Base-by-base conservation (phyloP, 2,888 invertebrate species). In the Apamea sordens region DNA sequence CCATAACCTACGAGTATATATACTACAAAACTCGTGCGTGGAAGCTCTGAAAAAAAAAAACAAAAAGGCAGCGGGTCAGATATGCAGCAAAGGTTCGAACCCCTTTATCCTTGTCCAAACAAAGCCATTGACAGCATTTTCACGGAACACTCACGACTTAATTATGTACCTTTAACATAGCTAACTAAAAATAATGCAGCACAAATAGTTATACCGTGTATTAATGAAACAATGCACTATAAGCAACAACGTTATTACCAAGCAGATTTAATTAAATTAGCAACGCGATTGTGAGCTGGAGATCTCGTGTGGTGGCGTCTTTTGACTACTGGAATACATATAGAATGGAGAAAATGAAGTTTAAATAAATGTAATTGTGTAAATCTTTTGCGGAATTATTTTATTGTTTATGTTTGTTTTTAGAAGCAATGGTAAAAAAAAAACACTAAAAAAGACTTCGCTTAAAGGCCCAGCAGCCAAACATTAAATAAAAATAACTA, bases 241-340 rank as follows among this genome's bases (percentile, higher is more conserved):
- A 50, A 21, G 61, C 80, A 80, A 18, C 80, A 80, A 47, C 61
- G 65, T 82, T 59, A 76, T 70, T 65, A 81, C 77, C 41, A 32
- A 63, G 68, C 56, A 72, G 72, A 72, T 83, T 82, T 83, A 83
- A 82, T 82, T 77, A 63, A 82, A 82, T 82, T 83, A 83, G 79
- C 79, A 83, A 83, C 79, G 32, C 56, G 63, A 73, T 73, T 71
- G 71, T 68, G 80, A 63, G 68, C 76, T 81, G 63, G 63, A 68
- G 71, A 72, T 76, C 67, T 59, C 44, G 69, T 76, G 76, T 81
- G 70, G 64, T 76, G n/a, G 53, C 41, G 28, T 80, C 53, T 76
- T 56, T 63, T 76, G 70, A 74, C 53, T 80, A n/a, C 44, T 56
- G 47, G 24, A 47, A 47, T 56, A 53, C 28, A 32, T 8, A 36